phyloP scores from a whole-genome alignment of 2,113 vertebrate genomes.

The Aldabrachelys gigantea region DNA sequence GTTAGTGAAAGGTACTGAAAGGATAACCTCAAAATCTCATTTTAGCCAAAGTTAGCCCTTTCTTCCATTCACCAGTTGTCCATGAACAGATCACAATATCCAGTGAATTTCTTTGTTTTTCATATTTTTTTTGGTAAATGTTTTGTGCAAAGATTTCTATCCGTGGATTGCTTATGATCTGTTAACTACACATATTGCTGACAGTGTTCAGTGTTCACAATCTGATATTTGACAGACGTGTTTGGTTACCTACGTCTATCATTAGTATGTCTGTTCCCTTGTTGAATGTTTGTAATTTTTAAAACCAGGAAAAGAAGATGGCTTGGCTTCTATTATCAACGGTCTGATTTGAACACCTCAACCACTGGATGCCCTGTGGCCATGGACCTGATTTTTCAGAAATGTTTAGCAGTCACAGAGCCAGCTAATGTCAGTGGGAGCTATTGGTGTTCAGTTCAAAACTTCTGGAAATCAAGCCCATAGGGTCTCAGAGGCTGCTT shows the following conservation, averaged over 20 bases:
- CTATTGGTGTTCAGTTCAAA: background rate
- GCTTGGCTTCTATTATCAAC: background rate
- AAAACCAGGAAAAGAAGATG: background rate
- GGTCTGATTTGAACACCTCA: background rate
- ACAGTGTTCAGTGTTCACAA: background rate
- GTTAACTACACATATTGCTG: background rate
- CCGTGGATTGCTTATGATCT: background rate
- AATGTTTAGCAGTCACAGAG: background rate
- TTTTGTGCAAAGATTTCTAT: background rate
- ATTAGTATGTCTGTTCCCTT: background rate
- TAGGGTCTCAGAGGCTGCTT: background rate
- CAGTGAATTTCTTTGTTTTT: background rate
- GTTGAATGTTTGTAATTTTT: background rate
- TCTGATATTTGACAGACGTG: no score
- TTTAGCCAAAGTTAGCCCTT: background rate
- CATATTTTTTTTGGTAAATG: no score
- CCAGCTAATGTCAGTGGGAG: background rate
- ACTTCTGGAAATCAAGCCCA: background rate
- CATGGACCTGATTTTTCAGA: background rate
- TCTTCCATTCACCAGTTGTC: background rate
- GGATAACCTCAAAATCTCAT: background rate
- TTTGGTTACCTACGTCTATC: background rate
- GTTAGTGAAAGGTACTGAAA: background rate
- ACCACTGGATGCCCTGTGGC: background rate
- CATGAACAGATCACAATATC: background rate